Conservation (phyloP, 2,888 invertebrate species). For the Drosophila meridionalis region DNA sequence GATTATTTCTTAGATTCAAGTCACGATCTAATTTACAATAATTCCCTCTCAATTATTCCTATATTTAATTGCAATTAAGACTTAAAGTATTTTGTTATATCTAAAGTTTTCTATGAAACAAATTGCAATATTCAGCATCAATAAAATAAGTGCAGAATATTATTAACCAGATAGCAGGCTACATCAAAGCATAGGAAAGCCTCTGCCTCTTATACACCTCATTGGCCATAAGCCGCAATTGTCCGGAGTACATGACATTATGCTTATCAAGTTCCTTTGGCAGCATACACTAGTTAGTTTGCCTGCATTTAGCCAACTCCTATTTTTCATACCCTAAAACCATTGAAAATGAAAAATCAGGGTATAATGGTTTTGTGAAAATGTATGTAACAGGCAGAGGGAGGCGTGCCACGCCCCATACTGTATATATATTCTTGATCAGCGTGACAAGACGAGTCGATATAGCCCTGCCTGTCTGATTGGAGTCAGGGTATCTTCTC, state of each 20-base stretch:
- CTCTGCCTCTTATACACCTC: background rate
- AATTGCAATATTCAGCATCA: background rate
- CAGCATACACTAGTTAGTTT: background rate
- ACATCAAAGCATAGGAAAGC: background rate
- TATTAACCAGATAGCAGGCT: background rate
- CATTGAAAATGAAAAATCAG: no score
- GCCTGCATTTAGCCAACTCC: background rate
- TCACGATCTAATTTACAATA: background rate
- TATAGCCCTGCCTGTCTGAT: no score
- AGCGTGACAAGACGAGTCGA: no score
- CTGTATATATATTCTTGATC: no score
- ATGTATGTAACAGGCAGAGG: no score
- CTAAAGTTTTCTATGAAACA: no score
- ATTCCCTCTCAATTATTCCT: background rate
- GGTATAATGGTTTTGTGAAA: no score
- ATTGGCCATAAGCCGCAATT: background rate
- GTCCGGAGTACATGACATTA: background rate
- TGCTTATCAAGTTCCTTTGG: background rate
- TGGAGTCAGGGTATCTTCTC: no score
- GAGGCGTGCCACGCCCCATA: no score
- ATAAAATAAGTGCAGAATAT: background rate
- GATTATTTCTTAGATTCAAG: background rate
- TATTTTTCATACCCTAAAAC: no score
- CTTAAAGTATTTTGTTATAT: background rate
- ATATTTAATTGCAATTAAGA: background rate